These are phyloP conservation scores for Saguinus imperator DNA, from an alignment of 2,113 vertebrate genomes.

Conservation along the genomic window DNA sequence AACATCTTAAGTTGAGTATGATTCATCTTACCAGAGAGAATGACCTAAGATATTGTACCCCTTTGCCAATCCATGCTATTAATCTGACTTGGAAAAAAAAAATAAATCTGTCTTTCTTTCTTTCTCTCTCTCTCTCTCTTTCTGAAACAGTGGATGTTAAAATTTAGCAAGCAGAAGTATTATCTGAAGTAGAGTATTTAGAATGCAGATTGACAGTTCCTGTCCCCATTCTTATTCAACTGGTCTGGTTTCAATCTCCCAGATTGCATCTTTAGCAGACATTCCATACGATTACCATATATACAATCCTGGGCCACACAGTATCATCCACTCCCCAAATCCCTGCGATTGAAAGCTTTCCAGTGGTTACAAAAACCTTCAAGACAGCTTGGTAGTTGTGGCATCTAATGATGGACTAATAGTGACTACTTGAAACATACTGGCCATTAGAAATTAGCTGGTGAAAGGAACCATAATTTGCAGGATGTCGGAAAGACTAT, in stretches of 20 bases:
- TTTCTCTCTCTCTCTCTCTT: background rate
- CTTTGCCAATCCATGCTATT: background rate
- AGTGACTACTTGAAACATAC: background rate
- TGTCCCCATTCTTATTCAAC: background rate
- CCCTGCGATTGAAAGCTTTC: background rate
- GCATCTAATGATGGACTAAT: background rate
- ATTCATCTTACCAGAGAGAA: background rate
- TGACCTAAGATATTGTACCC: background rate
- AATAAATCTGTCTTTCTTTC: background rate
- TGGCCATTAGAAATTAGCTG: background rate
- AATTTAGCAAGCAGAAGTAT: background rate
- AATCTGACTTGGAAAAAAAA: background rate
- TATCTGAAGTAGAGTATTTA: background rate
- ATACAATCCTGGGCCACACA: background rate
- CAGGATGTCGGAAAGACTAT: background rate
- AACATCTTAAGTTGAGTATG: background rate
- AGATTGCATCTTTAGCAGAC: background rate
- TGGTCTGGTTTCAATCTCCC: background rate
- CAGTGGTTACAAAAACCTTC: background rate
- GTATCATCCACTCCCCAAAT: background rate
- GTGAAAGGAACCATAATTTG: background rate
- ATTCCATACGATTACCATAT: background rate
- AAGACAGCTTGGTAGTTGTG: background rate
- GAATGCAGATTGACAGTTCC: background rate
- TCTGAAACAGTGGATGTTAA: background rate